A percentile compares a stretch with the other conserved stretches of the same genome.
Conservation (phyloP, 2,797 vertebrate species). For the Cossypha heuglini region DNA sequence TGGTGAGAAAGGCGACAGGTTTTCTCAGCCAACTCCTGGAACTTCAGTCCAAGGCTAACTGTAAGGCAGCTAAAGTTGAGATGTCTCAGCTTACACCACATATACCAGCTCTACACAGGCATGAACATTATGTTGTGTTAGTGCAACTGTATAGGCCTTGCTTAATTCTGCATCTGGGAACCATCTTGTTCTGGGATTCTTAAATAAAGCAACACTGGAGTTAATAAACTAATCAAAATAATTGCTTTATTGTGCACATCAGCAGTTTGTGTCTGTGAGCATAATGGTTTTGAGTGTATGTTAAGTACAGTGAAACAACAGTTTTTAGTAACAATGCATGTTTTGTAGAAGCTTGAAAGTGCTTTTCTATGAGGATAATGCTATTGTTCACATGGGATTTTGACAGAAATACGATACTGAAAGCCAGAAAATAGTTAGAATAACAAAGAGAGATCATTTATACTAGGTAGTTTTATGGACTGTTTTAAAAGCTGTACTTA, state of each 20-base stretch:
- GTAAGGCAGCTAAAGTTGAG: neutral
- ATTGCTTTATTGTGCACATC: neutral
- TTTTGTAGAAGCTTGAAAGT: neutral
- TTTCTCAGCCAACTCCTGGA: neutral
- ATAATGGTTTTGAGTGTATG: neutral
- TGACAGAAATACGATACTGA: neutral
- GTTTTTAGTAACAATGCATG: neutral
- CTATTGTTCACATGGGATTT: neutral
- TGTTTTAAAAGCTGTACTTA: neutral
- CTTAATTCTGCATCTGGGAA: neutral
- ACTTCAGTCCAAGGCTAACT: neutral
- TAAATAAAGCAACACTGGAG: neutral
- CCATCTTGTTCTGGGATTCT: neutral
- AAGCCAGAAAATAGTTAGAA: neutral
- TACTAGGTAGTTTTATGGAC: neutral
- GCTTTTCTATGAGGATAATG: neutral
- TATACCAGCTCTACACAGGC: neutral
- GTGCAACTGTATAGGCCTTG: neutral
- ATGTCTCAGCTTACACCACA: neutral
- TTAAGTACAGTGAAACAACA: neutral
- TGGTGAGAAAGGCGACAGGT: neutral
- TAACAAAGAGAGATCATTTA: neutral
- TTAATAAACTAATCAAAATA: neutral
- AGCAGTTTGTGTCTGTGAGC: neutral
- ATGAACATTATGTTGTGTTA: neutral